phyloP scores from a whole-genome alignment of 2,797 vertebrate species.

The Pseudopleuronectes americanus region DNA sequence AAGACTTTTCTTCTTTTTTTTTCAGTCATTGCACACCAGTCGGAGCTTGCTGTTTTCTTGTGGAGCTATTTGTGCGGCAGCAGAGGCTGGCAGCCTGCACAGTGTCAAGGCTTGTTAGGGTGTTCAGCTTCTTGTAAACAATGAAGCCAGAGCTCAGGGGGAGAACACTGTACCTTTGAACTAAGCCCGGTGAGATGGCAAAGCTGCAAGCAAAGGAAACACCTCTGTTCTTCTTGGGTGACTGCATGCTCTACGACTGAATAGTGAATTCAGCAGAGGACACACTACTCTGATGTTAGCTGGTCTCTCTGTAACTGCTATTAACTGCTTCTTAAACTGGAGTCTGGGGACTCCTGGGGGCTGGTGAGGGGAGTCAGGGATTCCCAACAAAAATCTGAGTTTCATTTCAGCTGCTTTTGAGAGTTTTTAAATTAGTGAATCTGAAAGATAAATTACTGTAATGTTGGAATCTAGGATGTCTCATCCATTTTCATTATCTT shows the following conservation, averaged over 20 bases:
- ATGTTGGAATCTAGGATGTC: not conserved
- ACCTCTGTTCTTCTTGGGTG: conserved; percentile 36
- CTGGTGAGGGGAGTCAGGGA: not conserved
- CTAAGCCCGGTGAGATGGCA: conserved; percentile 25
- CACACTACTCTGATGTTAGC: conserved; percentile 1
- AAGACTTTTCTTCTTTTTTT: conserved; percentile 28
- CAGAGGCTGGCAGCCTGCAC: conserved; percentile 23
- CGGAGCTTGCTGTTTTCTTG: conserved; percentile 19
- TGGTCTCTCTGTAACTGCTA: conserved; percentile 3
- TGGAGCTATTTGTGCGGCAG: conserved; percentile 11
- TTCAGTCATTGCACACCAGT: conserved; percentile 44
- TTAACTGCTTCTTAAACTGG: not conserved
- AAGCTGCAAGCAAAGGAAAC: conserved; percentile 35
- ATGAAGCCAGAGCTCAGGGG: conserved; percentile 37
- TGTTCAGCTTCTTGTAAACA: conserved; percentile 63
- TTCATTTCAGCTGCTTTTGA: not conserved
- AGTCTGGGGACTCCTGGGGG: not conserved
- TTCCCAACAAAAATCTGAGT: not conserved
- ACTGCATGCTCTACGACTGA: conserved; percentile 24
- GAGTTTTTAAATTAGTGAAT: not conserved
- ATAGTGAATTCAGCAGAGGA: conserved; percentile 13
- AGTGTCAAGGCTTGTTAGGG: conserved; percentile 62
- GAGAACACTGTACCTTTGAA: conserved; percentile 34
- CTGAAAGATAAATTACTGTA: not conserved
- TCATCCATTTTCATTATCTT: not conserved